Evolutionary conservation across 2,113 vertebrate genomes (phyloP), one percentile per base, ranked within the genome.

Genomic region (Spea bombifrons): DNA sequence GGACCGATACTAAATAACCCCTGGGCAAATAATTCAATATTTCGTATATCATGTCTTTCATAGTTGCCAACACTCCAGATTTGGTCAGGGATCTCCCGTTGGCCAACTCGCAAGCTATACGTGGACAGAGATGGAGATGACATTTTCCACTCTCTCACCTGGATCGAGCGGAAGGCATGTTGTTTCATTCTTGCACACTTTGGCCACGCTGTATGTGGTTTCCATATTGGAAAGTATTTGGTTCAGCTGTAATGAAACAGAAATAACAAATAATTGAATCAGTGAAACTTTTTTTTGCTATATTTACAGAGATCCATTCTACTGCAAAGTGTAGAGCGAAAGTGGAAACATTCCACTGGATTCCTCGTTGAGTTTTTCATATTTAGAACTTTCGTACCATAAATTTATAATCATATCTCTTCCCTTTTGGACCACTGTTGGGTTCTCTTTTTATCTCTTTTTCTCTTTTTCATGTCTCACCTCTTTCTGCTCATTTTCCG

Each of bases 201-300:
- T 86, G 81, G 96, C 96, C 69, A 95, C 75, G 0, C 96, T 98
- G 88, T 99, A 99, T 0, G 83, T 90, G 44, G 95, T 97, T 85
- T 99, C 96, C 97, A 99, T 98, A 12, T 93, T 87, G 61, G 96
- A 90, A 71, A 98, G 87, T 64, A 99, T 89, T 61, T 85, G 88
- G 87, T 97, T 97, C 82, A 95, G 98, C 97, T 99, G 86, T 64
- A 82, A 85, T 82, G 63, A 69, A 50, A 85, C 83, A 85, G 66
- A 4, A 80, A 57, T 3, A 75, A 5, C 2, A 16, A 5, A 5
- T 71, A 4, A 76, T 69, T 61, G 15, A n/a, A 7, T n/a, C 7
- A 13, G 10, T 7, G 8, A 30, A 4, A 66, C 8, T 4, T 4
- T 30, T 66, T 6, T 6, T 15, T 5, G 15, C 17, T 16, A 66